phyloP scores from a whole-genome alignment of 2,797 vertebrate species.

The Onychomys torridus region DNA sequence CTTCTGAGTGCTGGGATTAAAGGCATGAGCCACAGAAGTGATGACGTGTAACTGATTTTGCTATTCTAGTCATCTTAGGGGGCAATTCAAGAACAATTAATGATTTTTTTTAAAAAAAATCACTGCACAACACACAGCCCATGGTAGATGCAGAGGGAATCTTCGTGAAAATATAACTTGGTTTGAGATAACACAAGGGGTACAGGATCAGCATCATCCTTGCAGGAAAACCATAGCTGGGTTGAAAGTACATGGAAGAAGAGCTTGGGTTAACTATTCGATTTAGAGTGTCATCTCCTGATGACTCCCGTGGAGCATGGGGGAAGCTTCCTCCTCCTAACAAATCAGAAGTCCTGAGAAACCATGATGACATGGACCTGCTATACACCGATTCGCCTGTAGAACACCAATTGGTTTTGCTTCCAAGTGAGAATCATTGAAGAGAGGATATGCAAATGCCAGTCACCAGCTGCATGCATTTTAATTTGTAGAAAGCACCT shows the following conservation, averaged over 20 bases:
- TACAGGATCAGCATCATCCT: not conserved
- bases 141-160: not conserved
- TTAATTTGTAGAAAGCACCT: not conserved
- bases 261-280: not conserved
- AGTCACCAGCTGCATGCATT: not conserved
- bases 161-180: not conserved
- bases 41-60: not conserved
- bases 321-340: not conserved
- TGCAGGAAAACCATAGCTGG: not conserved
- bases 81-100: not conserved
- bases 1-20: too few relatives aligned
- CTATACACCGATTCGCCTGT: not conserved
- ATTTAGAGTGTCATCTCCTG: not conserved
- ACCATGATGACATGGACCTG: not conserved
- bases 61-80: not conserved
- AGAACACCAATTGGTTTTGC: constrained; percentile 21
- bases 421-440: constrained; percentile 42
- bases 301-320: not conserved
- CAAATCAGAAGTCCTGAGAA: not conserved
- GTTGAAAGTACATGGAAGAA: not conserved
- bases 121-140: not conserved
- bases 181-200: not conserved
- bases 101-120: not conserved
- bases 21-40: too few relatives aligned
- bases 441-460: not conserved